Percentiles rank a stretch among this genome's conserved stretches.
These are phyloP conservation scores for Brachionus koreanus DNA, from an alignment of 1,140 invertebrate species.

Conservation along the genomic window DNA sequence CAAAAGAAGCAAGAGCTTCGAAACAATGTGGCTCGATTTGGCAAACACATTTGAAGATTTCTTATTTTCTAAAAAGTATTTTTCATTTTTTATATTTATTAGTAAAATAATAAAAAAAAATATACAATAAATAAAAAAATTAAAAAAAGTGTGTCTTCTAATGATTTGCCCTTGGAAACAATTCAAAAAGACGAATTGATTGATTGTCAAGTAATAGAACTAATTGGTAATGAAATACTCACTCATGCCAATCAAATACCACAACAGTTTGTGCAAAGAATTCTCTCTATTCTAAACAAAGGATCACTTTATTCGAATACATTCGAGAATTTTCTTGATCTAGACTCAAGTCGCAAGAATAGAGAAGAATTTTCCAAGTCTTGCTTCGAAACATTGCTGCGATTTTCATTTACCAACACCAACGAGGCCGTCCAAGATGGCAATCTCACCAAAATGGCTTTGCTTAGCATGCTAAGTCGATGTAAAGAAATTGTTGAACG, in stretches of 20 bases:
- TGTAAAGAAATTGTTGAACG: conserved; percentile 85
- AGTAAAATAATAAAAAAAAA: neutral
- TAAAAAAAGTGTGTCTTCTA: conserved; percentile 59
- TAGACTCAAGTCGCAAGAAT: conserved; percentile 75
- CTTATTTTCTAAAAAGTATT: conserved; percentile 69
- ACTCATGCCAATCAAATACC: conserved; percentile 75
- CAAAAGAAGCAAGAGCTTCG: conserved; percentile 63
- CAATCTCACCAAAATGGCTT: conserved; percentile 76
- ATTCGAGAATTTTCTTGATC: conserved; percentile 63
- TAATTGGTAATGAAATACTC: conserved; percentile 77
- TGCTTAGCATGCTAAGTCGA: conserved; percentile 75
- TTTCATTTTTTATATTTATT: neutral
- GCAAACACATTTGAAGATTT: conserved; percentile 82
- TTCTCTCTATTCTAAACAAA: conserved; percentile 83
- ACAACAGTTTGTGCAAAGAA: conserved; percentile 76
- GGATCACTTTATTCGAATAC: conserved; percentile 88
- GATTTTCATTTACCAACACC: conserved; percentile 71
- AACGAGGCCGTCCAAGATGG: conserved; percentile 50
- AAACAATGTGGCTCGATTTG: conserved; percentile 72
- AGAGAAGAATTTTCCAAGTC: conserved; percentile 90
- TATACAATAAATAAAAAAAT: neutral
- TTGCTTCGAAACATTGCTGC: conserved; percentile 89
- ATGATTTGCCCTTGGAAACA: conserved; percentile 73
- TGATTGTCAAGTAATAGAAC: conserved; percentile 73
- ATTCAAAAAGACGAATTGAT: conserved; percentile 76